phyloP scores from a whole-genome alignment of 2,888 invertebrate genomes.

The Masnerella sp. region DNA sequence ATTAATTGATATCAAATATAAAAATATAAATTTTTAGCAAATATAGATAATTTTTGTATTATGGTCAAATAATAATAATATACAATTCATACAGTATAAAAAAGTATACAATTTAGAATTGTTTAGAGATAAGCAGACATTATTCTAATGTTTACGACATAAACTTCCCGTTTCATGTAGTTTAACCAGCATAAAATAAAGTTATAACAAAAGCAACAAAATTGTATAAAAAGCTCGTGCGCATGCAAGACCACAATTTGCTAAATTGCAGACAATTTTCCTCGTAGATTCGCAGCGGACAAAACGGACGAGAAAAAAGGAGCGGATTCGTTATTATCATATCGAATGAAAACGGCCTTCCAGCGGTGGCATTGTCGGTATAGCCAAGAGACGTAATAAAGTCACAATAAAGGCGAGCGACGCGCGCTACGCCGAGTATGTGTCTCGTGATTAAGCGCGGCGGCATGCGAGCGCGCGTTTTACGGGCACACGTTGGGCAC shows the following conservation, averaged over 20 bases:
- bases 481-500: conserved; percentile 70
- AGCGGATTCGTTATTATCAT: conserved; percentile 42
- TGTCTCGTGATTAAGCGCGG: conserved; percentile 31
- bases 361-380: conserved; percentile 33
- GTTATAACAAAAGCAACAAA: too few species aligned
- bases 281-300: neutral
- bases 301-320: conserved; percentile 1
- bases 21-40: too few species aligned
- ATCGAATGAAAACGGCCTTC: conserved; percentile 46
- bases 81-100: too few species aligned
- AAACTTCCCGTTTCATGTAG: too few species aligned
- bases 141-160: too few species aligned
- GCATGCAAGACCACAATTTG: conserved; percentile 18
- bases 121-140: too few species aligned
- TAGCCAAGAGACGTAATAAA: conserved; percentile 47
- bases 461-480: conserved; percentile 50
- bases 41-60: too few species aligned
- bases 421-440: conserved; percentile 26
- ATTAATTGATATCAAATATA: too few species aligned
- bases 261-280: conserved; percentile 24
- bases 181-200: too few species aligned
- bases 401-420: conserved; percentile 40
- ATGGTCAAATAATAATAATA: too few species aligned
- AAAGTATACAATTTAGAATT: too few species aligned
- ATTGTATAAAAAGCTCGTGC: too few species aligned